Conservation (phyloP, 1,140 invertebrate species). For the Ips nitidus region DNA sequence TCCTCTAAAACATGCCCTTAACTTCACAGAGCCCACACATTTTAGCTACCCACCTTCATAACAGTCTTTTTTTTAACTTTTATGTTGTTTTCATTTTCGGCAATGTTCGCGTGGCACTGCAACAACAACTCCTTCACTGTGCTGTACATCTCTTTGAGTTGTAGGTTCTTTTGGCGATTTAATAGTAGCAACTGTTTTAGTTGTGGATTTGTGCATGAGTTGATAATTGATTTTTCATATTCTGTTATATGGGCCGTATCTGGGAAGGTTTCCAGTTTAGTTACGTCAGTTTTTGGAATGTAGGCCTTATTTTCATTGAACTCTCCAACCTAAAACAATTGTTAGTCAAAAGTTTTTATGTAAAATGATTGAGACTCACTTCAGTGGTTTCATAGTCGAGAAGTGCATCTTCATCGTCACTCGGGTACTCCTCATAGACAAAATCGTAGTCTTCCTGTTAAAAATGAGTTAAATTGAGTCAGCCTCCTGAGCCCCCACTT, state of each 20-base stretch:
- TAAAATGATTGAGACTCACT: neutral
- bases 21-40: neutral
- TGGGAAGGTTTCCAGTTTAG: conserved; percentile 16
- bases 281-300: conserved; percentile 13
- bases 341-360: neutral
- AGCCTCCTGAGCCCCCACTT: neutral
- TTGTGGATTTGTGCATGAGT: conserved; percentile 36
- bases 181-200: conserved; percentile 37
- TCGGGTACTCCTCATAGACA: neutral
- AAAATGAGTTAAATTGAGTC: neutral
- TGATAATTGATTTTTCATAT: conserved; percentile 37
- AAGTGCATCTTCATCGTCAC: neutral
- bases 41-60: neutral
- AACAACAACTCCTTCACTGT: conserved; percentile 39
- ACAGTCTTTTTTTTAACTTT: conserved; percentile 18
- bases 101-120: conserved; percentile 35
- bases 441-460: neutral
- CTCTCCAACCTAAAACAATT: neutral
- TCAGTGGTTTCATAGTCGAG: neutral
- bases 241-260: conserved; percentile 21
- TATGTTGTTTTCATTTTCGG: conserved; percentile 26
- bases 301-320: conserved; percentile 20
- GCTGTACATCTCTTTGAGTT: conserved; percentile 39
- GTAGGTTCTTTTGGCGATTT: conserved; percentile 40
- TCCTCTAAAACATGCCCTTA: neutral